Conservation (phyloP, 1,140 invertebrate genomes). For the Cylas formicarius region DNA sequence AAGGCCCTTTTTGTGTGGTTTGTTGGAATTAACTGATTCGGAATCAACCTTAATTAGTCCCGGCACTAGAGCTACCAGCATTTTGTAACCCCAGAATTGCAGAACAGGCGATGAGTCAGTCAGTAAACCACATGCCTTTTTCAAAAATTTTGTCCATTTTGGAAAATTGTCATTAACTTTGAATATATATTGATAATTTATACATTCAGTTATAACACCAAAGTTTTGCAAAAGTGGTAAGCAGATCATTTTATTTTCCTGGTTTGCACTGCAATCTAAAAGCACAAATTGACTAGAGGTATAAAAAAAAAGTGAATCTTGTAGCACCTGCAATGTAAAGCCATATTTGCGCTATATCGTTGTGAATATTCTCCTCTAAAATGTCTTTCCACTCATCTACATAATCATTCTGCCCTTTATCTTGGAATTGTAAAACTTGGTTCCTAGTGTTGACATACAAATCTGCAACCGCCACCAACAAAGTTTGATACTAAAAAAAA, state of each 20-base stretch:
- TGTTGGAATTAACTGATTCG: conserved; percentile 39
- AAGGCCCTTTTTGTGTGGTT: conserved; percentile 33
- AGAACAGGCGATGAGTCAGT: conserved; percentile 38
- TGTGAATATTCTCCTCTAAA: conserved; percentile 47
- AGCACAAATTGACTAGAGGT: too few relatives aligned
- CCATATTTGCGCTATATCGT: conserved; percentile 46
- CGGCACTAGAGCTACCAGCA: conserved; percentile 39
- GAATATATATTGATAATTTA: conserved; percentile 36
- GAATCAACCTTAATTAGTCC: conserved; percentile 44
- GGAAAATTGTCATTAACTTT: conserved; percentile 27
- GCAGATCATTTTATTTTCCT: conserved; percentile 13
- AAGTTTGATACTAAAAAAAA: conserved; percentile 42
- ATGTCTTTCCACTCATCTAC: conserved; percentile 55
- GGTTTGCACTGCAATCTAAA: too few relatives aligned
- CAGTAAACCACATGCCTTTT: conserved; percentile 29
- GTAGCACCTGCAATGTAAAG: conserved; percentile 42
- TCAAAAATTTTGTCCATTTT: conserved; percentile 36
- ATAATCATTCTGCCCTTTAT: conserved; percentile 43
- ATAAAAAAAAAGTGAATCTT: too few relatives aligned
- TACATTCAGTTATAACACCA: conserved; percentile 35
- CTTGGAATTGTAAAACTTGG: conserved; percentile 44
- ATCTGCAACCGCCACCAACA: conserved; percentile 46
- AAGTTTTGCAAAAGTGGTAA: conserved; percentile 39
- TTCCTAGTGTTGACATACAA: conserved; percentile 45
- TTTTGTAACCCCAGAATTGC: conserved; percentile 46